Evolutionary conservation across 2,113 vertebrate genomes (phyloP).

Genomic region (Fulica atra): DNA sequence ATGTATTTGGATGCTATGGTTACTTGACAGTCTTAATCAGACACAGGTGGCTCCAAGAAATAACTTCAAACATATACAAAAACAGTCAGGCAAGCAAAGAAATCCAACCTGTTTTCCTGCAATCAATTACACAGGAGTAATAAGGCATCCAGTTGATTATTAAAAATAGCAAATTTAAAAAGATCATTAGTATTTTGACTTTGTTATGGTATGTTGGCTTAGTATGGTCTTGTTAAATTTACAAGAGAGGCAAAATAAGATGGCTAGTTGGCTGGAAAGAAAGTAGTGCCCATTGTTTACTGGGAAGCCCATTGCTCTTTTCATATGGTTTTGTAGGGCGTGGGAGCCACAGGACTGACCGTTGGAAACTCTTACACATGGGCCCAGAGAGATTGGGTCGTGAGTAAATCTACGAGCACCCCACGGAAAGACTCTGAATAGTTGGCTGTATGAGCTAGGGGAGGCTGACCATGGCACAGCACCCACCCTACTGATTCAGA

Average conservation of each 20-base stretch:
- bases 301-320: neutral
- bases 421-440: neutral
- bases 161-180: neutral
- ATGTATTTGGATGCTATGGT: constrained; percentile 20
- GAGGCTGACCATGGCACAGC: neutral
- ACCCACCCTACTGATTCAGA: neutral
- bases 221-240: neutral
- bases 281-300: neutral
- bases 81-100: neutral
- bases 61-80: neutral
- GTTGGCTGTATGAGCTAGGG: neutral
- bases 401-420: neutral
- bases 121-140: neutral
- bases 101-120: neutral
- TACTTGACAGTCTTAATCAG: neutral
- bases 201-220: neutral
- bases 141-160: neutral
- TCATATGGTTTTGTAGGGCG: rapidly evolving
- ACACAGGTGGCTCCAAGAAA: neutral
- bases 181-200: neutral
- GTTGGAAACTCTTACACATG: neutral
- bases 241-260: neutral
- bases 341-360: neutral
- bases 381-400: neutral
- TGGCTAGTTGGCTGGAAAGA: neutral